Conservation (phyloP, 2,888 invertebrate species). For the Allolobophora icterica region DNA sequence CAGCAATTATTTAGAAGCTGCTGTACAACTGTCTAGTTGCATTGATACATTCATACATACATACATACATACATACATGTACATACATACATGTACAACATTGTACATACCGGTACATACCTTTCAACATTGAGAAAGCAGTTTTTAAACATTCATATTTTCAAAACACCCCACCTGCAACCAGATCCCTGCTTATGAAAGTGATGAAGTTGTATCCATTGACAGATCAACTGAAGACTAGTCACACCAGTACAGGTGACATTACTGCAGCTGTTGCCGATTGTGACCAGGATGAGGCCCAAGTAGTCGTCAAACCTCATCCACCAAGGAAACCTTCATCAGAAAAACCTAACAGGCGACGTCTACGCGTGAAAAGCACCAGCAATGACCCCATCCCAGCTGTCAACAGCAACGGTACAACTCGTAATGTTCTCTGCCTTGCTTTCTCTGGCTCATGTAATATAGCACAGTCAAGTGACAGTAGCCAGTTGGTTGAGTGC, state of each 20-base stretch:
- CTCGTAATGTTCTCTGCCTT: not conserved
- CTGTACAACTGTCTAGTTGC: too few species aligned
- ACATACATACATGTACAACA: too few species aligned
- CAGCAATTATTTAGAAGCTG: too few species aligned
- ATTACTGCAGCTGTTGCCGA: slow-evolving; percentile 38
- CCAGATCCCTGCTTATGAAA: not conserved
- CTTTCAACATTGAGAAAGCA: not conserved
- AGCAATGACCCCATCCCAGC: slow-evolving; percentile 41
- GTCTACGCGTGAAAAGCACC: slow-evolving; percentile 56
- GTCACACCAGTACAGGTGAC: slow-evolving; percentile 46
- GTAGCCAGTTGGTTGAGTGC: not conserved
- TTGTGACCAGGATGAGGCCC: slow-evolving; percentile 36
- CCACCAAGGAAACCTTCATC: slow-evolving; percentile 61
- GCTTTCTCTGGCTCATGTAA: not conserved
- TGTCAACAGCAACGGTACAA: not conserved
- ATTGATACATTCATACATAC: too few species aligned
- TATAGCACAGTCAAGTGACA: not conserved
- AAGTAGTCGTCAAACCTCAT: slow-evolving; percentile 58
- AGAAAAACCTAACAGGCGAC: slow-evolving; percentile 54
- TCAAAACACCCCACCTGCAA: not conserved
- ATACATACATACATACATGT: too few species aligned
- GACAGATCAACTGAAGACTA: slow-evolving; percentile 43
- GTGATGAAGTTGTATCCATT: not conserved
- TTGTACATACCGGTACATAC: too few species aligned
- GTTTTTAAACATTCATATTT: not conserved